These are phyloP conservation scores for Halictus rubicundus DNA, from an alignment of 1,140 invertebrate species.

Conservation along the genomic window DNA sequence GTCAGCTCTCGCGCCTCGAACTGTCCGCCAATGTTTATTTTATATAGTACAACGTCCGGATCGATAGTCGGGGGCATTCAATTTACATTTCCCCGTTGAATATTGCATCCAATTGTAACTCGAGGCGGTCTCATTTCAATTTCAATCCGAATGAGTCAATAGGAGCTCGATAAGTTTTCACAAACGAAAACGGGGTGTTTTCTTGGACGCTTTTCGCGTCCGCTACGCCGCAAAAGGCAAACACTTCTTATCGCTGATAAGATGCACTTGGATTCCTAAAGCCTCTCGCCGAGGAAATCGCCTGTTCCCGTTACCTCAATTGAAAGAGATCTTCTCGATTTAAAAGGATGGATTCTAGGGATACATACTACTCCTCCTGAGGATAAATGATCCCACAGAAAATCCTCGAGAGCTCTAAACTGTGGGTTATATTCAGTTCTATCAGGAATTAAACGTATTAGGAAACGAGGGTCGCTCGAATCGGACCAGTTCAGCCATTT, in stretches of 20 bases:
- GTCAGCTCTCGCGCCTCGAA: neutral
- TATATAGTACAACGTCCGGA: neutral
- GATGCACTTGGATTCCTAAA: neutral
- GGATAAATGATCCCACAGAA: no score
- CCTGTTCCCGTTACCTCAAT: no score
- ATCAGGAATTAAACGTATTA: no score
- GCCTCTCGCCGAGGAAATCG: neutral
- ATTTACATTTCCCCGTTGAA: conserved; percentile 1
- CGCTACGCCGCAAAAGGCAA: neutral
- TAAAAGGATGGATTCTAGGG: no score
- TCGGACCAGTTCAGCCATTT: no score
- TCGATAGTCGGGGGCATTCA: neutral
- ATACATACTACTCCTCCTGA: no score
- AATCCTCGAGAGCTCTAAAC: no score
- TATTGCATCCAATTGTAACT: neutral
- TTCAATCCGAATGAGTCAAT: neutral
- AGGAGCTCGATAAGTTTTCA: neutral
- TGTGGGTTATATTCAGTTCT: no score
- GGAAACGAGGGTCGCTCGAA: no score
- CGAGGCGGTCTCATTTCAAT: neutral
- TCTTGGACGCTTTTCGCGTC: neutral
- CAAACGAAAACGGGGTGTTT: neutral
- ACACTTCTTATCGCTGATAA: conserved; percentile 8
- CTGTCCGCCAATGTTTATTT: neutral
- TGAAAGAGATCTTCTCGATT: no score